phyloP scores from a whole-genome alignment of 2,113 vertebrate genomes.

The Carassius carassius region DNA sequence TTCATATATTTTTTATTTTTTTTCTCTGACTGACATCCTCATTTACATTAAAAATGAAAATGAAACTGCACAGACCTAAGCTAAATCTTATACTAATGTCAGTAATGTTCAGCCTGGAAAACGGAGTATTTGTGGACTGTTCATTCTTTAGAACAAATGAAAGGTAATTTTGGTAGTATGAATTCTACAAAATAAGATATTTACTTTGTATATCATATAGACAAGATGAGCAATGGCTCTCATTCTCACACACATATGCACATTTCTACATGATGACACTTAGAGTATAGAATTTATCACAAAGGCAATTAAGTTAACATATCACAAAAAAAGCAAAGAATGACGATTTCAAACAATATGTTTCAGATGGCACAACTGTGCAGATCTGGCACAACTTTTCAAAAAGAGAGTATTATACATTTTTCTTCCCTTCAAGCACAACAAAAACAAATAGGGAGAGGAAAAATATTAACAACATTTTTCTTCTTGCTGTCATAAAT shows the following conservation, averaged over 20 bases:
- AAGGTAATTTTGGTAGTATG: neutral
- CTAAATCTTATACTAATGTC: neutral
- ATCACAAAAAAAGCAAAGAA: neutral
- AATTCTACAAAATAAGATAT: neutral
- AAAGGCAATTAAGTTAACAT: neutral
- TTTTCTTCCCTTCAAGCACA: conserved; percentile 19
- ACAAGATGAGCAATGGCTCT: neutral
- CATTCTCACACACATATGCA: neutral
- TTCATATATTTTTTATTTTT: neutral
- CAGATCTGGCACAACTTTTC: neutral
- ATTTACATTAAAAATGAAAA: neutral
- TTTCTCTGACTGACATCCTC: neutral
- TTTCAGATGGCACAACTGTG: neutral
- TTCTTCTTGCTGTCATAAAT: conserved; percentile 67
- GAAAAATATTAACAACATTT: conserved; percentile 57
- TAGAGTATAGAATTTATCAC: neutral
- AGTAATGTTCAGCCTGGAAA: neutral
- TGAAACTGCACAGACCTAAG: neutral
- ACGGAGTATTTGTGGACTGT: neutral
- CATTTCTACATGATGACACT: neutral
- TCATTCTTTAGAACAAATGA: neutral
- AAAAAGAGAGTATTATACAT: conserved; percentile 22
- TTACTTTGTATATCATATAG: neutral
- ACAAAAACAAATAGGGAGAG: conserved; percentile 8
- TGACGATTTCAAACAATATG: neutral